Evolutionary conservation across 2,797 vertebrate species (phyloP).

Genomic region (Enteromius argenteus): DNA sequence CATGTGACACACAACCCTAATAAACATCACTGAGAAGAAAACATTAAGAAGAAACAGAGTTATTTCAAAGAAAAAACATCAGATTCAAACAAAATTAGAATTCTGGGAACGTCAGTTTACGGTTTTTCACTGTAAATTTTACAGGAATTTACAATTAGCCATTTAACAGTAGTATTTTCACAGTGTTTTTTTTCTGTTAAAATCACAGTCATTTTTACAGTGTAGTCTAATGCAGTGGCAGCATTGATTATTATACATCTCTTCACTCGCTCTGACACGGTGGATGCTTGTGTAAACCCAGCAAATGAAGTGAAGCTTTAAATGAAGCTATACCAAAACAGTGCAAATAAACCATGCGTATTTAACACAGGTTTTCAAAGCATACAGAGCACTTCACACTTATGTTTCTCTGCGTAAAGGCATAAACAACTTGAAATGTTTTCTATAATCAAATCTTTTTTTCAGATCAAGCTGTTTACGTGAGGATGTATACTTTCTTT

Average conservation of each 20-base stretch:
- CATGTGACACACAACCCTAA: no score
- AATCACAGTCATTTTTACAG: no score
- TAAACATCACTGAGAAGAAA: no score
- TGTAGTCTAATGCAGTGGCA: not conserved
- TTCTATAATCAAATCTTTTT: not conserved
- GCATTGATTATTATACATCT: not conserved
- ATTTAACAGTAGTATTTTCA: no score
- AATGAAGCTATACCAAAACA: not conserved
- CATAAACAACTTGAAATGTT: not conserved
- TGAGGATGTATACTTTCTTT: constrained; percentile 12
- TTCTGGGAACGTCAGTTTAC: no score
- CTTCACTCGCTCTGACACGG: not conserved
- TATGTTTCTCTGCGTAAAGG: not conserved
- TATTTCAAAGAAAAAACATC: no score
- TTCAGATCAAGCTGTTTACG: constrained; percentile 34
- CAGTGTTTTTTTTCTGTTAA: no score
- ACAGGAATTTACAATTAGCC: no score
- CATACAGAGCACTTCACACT: constrained; percentile 1
- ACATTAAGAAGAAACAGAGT: no score
- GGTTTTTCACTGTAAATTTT: no score
- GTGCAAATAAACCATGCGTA: not conserved
- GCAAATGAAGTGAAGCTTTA: not conserved
- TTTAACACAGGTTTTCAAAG: not conserved
- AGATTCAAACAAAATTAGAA: no score
- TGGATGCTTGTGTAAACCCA: not conserved